Evolutionary conservation across 1,140 invertebrate genomes (phyloP).

Genomic region (Kradibia gibbosae): DNA sequence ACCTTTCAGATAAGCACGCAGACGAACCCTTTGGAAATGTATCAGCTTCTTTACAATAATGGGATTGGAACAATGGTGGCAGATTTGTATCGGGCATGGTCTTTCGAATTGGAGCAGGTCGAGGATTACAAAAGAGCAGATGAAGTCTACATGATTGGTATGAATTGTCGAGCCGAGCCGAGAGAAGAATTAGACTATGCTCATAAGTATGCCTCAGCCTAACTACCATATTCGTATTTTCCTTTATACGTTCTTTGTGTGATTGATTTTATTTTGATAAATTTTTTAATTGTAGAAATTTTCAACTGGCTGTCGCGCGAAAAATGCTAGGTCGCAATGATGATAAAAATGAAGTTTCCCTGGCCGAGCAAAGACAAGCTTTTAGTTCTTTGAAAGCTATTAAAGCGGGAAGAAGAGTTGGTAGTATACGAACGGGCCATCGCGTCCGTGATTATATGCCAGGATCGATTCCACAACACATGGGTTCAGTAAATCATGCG

Average conservation of each 20-base stretch:
- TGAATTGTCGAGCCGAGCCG: conserved; percentile 80
- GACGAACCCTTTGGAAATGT: conserved; percentile 82
- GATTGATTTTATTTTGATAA: neutral
- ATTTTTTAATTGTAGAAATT: conserved; percentile 73
- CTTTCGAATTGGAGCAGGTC: conserved; percentile 83
- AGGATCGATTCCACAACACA: conserved; percentile 66
- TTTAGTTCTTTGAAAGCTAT: conserved; percentile 80
- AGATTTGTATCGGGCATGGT: conserved; percentile 86
- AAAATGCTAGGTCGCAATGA: conserved; percentile 76
- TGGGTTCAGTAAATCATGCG: conserved; percentile 50
- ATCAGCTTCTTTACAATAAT: conserved; percentile 81
- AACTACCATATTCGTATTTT: neutral
- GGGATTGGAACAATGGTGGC: conserved; percentile 85
- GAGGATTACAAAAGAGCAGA: conserved; percentile 84
- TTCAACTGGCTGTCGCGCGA: conserved; percentile 76
- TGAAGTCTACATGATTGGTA: conserved; percentile 81
- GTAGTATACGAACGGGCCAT: conserved; percentile 71
- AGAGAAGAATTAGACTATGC: conserved; percentile 81
- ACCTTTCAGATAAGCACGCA: conserved; percentile 80
- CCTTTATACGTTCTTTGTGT: conserved; percentile 39
- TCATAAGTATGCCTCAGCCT: conserved; percentile 73
- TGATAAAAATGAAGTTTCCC: conserved; percentile 73
- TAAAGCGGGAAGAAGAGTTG: conserved; percentile 73
- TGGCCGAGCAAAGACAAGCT: conserved; percentile 80
- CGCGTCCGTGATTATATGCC: conserved; percentile 66